These are phyloP conservation scores for Melanotaenia nigrans DNA, from an alignment of 2,797 vertebrate species.

Conservation along the genomic window DNA sequence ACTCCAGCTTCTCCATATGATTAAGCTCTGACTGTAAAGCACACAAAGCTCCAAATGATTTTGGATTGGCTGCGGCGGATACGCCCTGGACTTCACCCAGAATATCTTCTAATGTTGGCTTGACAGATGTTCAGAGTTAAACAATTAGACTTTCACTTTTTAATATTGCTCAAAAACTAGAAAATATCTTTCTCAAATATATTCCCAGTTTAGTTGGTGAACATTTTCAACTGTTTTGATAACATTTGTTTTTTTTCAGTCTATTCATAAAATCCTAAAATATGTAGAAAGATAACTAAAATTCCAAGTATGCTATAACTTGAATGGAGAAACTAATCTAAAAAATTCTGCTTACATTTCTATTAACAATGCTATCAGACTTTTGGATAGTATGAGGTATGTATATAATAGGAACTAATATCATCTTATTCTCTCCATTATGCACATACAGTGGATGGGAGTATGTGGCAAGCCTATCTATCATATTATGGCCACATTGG, in stretches of 20 bases:
- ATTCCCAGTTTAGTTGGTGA: no score
- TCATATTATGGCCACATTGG: slow-evolving; percentile 11
- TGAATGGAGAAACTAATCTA: neutral
- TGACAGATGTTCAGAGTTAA: neutral
- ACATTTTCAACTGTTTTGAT: neutral
- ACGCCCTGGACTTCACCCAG: neutral
- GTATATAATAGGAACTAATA: slow-evolving; percentile 22
- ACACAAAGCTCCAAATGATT: slow-evolving; percentile 5
- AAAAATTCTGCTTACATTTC: neutral
- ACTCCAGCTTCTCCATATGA: neutral
- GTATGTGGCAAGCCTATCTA: slow-evolving; percentile 6
- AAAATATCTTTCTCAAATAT: neutral
- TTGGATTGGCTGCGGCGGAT: neutral
- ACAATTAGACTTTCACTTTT: neutral
- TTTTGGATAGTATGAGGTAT: neutral
- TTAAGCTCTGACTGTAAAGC: slow-evolving; percentile 14
- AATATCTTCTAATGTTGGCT: slow-evolving; percentile 7
- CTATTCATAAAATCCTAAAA: neutral
- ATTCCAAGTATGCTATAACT: neutral
- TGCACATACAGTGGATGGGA: neutral
- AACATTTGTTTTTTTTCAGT: neutral
- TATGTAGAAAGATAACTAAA: neutral
- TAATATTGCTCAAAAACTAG: neutral
- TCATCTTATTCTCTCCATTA: slow-evolving; percentile 22
- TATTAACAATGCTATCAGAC: slow-evolving; percentile 11